Percentiles rank a stretch among this genome's conserved stretches.
These are phyloP conservation scores for Oncorhynchus kisutch DNA, from an alignment of 2,113 vertebrate species.

Conservation along the genomic window DNA sequence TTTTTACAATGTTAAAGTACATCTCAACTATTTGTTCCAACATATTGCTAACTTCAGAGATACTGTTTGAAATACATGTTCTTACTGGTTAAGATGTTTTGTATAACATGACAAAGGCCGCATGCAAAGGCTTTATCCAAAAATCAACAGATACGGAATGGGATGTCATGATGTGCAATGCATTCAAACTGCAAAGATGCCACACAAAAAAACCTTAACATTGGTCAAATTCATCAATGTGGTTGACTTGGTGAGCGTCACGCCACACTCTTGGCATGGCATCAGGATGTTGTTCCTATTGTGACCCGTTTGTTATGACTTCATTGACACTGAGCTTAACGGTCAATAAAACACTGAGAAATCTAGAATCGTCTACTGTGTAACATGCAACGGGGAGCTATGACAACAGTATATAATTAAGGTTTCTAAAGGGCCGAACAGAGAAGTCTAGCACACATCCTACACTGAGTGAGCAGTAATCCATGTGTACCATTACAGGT, in stretches of 20 bases:
- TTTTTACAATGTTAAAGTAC: constrained; percentile 35
- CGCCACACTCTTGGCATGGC: background rate
- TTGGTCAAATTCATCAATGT: background rate
- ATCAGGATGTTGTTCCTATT: background rate
- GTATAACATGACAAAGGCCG: constrained; percentile 48
- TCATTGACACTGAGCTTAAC: background rate
- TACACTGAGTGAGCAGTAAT: background rate
- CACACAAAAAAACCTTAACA: background rate
- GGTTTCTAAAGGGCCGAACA: background rate
- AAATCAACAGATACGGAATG: constrained; percentile 12
- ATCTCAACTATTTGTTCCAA: constrained; percentile 15
- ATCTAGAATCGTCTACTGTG: background rate
- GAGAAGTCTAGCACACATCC: background rate
- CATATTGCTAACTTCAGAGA: constrained; percentile 18
- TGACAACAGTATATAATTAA: background rate
- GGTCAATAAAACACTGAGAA: background rate
- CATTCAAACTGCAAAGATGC: background rate
- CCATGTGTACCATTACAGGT: background rate
- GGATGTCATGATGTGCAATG: background rate
- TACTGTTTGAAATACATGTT: background rate
- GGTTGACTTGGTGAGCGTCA: background rate
- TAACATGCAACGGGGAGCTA: constrained; percentile 31
- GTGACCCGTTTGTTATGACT: background rate
- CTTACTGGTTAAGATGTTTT: background rate
- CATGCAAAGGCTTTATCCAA: constrained; percentile 15